A percentile compares a stretch with the other conserved stretches of the same genome.
phyloP scores from a whole-genome alignment of 2,888 invertebrate genomes.

The Leptopterna dolabrata region DNA sequence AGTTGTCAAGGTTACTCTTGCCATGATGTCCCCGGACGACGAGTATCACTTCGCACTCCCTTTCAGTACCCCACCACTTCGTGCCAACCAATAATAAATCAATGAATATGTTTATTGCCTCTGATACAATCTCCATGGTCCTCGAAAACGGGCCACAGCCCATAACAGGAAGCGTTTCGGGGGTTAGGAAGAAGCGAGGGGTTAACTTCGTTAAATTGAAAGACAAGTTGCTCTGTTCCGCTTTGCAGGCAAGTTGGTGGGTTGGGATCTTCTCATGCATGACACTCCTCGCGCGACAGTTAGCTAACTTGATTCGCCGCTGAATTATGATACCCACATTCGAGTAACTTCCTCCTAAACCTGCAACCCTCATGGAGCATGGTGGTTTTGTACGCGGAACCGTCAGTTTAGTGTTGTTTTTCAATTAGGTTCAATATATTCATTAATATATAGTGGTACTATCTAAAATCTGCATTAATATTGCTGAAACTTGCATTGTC shows the following conservation, averaged over 20 bases:
- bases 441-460: background rate
- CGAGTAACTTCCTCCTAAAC: background rate
- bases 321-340: background rate
- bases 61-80: no score
- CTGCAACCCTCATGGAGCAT: background rate
- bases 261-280: background rate
- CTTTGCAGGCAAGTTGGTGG: background rate
- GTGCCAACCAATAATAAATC: no score
- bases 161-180: background rate
- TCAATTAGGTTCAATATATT: background rate
- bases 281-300: background rate
- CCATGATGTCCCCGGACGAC: no score
- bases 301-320: background rate
- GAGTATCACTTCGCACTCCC: no score
- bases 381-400: background rate
- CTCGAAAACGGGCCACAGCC: background rate
- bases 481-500: no score
- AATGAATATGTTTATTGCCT: no score
- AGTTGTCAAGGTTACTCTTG: no score
- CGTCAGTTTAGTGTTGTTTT: background rate
- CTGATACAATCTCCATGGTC: background rate
- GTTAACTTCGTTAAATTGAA: constrained; percentile 3
- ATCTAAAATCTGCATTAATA: no score
- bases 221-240: background rate
- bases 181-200: background rate